Conservation (phyloP, 2,113 vertebrate species). For the Genyomyrus donnyi region DNA sequence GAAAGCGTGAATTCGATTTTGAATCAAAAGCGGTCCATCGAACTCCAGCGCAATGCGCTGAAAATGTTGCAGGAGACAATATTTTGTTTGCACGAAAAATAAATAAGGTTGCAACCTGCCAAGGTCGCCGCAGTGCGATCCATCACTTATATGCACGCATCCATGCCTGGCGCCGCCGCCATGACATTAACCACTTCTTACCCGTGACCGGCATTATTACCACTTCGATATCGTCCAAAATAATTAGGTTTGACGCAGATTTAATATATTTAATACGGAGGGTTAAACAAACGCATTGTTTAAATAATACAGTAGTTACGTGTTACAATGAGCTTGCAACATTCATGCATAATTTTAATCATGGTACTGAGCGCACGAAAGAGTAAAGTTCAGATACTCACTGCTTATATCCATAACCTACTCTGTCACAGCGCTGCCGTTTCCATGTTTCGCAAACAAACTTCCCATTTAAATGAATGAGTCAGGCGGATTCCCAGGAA, state of each 20-base stretch:
- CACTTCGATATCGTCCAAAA: not conserved
- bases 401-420: conserved; percentile 48
- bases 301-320: not conserved
- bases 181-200: not conserved
- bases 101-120: not conserved
- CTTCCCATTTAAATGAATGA: conserved; percentile 12
- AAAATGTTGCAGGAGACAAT: not conserved
- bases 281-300: not conserved
- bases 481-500: not conserved
- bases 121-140: not conserved
- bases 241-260: not conserved
- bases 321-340: not conserved
- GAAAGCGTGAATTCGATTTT: not conserved
- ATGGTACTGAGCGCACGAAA: conserved; percentile 7
- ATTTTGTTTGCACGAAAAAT: not conserved
- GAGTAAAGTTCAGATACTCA: conserved; percentile 32
- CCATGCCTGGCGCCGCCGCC: not conserved
- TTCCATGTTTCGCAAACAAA: conserved; percentile 3
- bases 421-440: conserved; percentile 19
- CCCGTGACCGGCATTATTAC: not conserved
- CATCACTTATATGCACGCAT: not conserved
- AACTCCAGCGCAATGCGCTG: not conserved
- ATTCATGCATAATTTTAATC: not conserved
- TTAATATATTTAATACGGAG: not conserved
- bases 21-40: not conserved